Percentiles rank a stretch among this genome's conserved stretches.
Conservation (phyloP, 2,113 vertebrate species). For the Actenoides lindsayi region DNA sequence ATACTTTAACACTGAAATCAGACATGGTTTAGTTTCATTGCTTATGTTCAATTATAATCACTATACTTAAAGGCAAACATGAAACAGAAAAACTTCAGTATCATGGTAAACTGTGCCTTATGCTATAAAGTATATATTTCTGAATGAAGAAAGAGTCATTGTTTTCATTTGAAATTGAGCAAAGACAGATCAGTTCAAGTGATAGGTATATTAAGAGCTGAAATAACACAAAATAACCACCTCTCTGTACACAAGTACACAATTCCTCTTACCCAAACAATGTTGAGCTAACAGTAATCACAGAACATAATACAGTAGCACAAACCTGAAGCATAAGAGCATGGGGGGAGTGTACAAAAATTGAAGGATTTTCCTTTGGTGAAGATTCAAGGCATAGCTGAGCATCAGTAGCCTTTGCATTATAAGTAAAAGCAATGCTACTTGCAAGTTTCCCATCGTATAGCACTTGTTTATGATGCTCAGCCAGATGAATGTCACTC, state of each 20-base stretch:
- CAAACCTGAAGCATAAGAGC: constrained; percentile 98
- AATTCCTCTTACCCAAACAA: neutral
- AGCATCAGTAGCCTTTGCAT: constrained; percentile 97
- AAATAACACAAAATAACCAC: neutral
- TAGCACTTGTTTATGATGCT: constrained; percentile 97
- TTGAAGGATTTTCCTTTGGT: constrained; percentile 96
- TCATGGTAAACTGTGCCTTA: neutral
- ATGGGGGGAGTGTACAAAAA: constrained; percentile 98
- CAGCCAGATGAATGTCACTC: constrained; percentile 98
- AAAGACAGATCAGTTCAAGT: neutral
- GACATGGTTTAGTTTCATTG: neutral
- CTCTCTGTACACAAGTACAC: neutral
- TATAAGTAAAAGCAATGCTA: constrained; percentile 98
- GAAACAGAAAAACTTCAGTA: neutral
- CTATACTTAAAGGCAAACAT: neutral
- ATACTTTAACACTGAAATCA: neutral
- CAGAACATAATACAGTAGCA: neutral
- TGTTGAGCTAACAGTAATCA: neutral
- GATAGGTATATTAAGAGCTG: neutral
- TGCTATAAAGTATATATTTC: neutral
- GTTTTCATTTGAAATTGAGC: neutral
- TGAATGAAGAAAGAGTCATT: neutral
- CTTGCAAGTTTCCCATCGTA: constrained; percentile 97
- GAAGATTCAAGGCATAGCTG: constrained; percentile 98
- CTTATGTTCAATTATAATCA: neutral